These are phyloP conservation scores for Xestia sexstrigata DNA, from an alignment of 2,888 invertebrate species.

Conservation along the genomic window DNA sequence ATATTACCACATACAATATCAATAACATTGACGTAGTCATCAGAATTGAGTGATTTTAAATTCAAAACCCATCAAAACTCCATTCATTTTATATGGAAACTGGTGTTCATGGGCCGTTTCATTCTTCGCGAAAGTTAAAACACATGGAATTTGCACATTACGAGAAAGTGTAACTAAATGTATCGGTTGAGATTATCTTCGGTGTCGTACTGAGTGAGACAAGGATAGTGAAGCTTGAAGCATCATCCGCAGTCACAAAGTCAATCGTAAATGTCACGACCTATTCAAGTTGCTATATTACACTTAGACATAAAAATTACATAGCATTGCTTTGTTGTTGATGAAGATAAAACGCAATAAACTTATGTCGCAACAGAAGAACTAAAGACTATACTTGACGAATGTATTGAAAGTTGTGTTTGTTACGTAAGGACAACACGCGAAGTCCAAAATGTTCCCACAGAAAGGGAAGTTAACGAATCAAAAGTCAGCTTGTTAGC, in stretches of 20 bases:
- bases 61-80: conserved; percentile 27
- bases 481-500: conserved; percentile 66
- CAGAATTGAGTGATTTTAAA: conserved; percentile 12
- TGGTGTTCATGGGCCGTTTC: conserved; percentile 50
- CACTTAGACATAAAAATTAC: conserved; percentile 48
- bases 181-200: conserved; percentile 64
- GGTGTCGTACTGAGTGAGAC: conserved; percentile 57
- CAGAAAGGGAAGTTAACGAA: conserved; percentile 60
- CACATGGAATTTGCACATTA: conserved; percentile 69
- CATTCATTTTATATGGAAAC: conserved; percentile 41
- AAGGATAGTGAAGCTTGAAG: conserved; percentile 50
- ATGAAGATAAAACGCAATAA: conserved; percentile 55
- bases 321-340: conserved; percentile 56
- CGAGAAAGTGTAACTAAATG: conserved; percentile 80
- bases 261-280: conserved; percentile 55
- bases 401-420: conserved; percentile 61
- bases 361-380: conserved; percentile 54
- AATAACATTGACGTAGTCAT: conserved; percentile 8
- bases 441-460: conserved; percentile 72
- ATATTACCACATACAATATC: background rate
- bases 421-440: conserved; percentile 56
- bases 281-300: conserved; percentile 44
- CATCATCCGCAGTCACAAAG: conserved; percentile 46
- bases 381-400: conserved; percentile 50
- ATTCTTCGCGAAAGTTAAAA: conserved; percentile 66